Base-by-base conservation (phyloP, 2,113 vertebrate genomes). In the Chaetodon trifascialis region DNA sequence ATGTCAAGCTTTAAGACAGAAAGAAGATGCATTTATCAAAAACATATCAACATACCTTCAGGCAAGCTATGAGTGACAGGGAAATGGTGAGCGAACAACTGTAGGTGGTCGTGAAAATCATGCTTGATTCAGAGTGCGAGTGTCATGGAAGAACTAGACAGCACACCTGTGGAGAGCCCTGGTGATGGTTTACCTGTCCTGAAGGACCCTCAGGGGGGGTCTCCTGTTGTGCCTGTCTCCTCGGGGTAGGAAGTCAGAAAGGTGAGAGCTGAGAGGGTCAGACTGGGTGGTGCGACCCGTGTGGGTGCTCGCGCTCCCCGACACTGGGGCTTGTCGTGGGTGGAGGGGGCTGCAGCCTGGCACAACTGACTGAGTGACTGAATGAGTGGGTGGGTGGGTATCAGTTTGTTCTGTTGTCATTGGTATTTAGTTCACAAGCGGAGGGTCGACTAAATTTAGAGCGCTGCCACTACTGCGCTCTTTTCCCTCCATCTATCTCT, bases 391-490 rank as follows among this genome's bases (percentile, higher is more conserved):
- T 85, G 84, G 85, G 94, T 72, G 73, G 88, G 84, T 95, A 96
- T 92, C 85, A 94, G 93, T 91, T 93, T 95, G 93, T 95, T 30
- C 92, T 94, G 93, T 92, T 94, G 95, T 95, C 94, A 93, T 88
- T 96, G 96, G 96, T 96, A 97, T 97, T 94, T 94, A 93, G 95
- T 95, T 97, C 96, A 97, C 79, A 79, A 88, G 91, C 44, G 0
- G 95, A 94, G 95, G 94, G 95, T 94, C 42, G 38, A 89, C 96
- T 99, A 99, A 96, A 97, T 97, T 97, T 99, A 98, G 97, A 94
- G 79, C 16, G 0, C 56, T 62, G 72, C 69, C 63, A 73, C 84
- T 44, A 77, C 79, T 80, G 77, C 85, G 73, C 19, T 0, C 63
- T 76, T 65, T 69, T 51, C 62, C 64, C 76, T 80, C 62, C 68